These are phyloP conservation scores for Emydura subglobosa DNA, from an alignment of 2,113 vertebrate species.

Conservation along the genomic window DNA sequence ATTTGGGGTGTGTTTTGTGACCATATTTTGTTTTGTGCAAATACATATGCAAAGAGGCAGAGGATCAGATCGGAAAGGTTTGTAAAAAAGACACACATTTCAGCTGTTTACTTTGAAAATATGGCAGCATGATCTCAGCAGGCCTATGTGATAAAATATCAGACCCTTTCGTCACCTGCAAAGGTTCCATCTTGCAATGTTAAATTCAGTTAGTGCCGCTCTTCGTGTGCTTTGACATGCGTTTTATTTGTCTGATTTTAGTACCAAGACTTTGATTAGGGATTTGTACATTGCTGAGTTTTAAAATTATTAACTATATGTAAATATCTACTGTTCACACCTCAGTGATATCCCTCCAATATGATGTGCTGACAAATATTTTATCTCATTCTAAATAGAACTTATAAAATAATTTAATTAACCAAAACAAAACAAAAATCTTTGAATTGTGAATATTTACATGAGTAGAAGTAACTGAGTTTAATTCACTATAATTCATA, in stretches of 20 bases:
- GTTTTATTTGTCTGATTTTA: constrained; percentile 57
- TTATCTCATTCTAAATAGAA: constrained; percentile 1
- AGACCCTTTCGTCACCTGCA: constrained; percentile 30
- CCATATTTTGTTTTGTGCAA: constrained; percentile 48
- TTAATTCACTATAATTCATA: constrained; percentile 23
- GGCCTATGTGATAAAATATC: constrained; percentile 53
- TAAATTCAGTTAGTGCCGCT: constrained; percentile 54
- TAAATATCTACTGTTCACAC: not conserved
- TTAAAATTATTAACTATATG: not conserved
- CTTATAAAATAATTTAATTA: constrained; percentile 20
- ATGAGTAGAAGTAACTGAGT: constrained; percentile 25
- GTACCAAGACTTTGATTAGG: constrained; percentile 52
- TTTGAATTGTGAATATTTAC: not conserved
- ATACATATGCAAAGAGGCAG: constrained; percentile 3
- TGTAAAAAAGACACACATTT: constrained; percentile 33
- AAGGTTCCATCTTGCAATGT: constrained; percentile 67
- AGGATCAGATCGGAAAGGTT: not conserved
- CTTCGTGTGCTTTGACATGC: constrained; percentile 9
- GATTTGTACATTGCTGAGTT: constrained; percentile 3
- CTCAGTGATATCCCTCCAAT: constrained; percentile 40
- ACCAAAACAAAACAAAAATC: not conserved
- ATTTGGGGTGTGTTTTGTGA: not conserved
- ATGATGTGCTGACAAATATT: constrained; percentile 35
- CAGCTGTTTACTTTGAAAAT: constrained; percentile 70
- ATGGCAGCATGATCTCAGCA: constrained; percentile 36